A percentile compares a stretch with the other conserved stretches of the same genome.
These are phyloP conservation scores for Eudasyphora cyanicolor DNA, from an alignment of 2,888 invertebrate species.

Conservation along the genomic window DNA sequence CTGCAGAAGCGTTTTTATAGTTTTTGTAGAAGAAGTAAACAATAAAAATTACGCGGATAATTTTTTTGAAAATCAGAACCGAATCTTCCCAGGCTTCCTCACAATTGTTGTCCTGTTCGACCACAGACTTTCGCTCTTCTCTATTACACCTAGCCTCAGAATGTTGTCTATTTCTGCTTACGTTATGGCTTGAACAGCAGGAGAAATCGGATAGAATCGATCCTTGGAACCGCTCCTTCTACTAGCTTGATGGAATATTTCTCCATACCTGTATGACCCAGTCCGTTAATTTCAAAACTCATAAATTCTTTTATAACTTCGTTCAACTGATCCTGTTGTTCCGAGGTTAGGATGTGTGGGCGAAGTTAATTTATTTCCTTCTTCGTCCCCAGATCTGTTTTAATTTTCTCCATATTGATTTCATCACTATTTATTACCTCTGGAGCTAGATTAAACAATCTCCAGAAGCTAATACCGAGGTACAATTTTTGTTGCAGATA, in stretches of 20 bases:
- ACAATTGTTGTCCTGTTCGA: constrained; percentile 12
- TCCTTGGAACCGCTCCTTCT: constrained; percentile 56
- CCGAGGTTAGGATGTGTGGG: not conserved
- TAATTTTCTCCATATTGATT: not conserved
- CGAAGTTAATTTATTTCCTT: not conserved
- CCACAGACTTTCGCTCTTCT: constrained; percentile 69
- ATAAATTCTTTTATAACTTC: constrained; percentile 12
- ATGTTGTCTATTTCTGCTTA: constrained; percentile 69
- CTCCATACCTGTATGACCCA: constrained; percentile 38
- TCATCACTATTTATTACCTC: constrained; percentile 4
- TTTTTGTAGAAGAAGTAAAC: too few species aligned
- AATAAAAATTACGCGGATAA: too few species aligned
- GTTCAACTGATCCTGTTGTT: constrained; percentile 10
- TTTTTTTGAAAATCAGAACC: too few species aligned
- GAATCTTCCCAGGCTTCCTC: not conserved
- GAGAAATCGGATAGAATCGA: constrained; percentile 1
- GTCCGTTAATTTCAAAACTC: not conserved
- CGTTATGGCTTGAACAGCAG: not conserved
- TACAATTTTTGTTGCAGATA: too few species aligned
- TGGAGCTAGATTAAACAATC: constrained; percentile 31
- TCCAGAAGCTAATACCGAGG: constrained; percentile 50
- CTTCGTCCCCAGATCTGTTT: not conserved
- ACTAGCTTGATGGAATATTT: constrained; percentile 49
- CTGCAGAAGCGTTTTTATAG: too few species aligned
- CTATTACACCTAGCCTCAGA: constrained; percentile 69